phyloP scores from a whole-genome alignment of 1,140 invertebrate genomes.

The Hypsibius dujardini region DNA sequence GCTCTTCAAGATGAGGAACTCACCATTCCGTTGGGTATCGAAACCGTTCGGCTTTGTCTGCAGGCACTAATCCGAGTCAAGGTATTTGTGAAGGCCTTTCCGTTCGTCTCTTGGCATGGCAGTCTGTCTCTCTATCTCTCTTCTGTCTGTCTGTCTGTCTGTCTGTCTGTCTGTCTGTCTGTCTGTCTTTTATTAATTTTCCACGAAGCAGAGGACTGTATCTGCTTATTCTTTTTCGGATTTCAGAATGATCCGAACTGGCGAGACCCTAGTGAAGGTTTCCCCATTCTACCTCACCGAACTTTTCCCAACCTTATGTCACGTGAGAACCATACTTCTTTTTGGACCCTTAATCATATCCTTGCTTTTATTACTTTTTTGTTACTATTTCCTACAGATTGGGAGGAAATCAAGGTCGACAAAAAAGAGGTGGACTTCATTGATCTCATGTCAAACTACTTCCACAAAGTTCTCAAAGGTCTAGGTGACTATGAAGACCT shows the following conservation, averaged over 20 bases:
- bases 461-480: not conserved
- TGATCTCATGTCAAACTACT: constrained; percentile 6
- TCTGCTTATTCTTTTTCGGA: no score
- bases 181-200: constrained; percentile 1
- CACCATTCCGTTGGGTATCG: not conserved
- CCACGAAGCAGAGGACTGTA: not conserved
- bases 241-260: not conserved
- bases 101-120: no score
- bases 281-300: not conserved
- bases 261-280: not conserved
- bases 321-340: not conserved
- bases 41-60: constrained; percentile 11
- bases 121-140: no score
- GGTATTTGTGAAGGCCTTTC: not conserved
- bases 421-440: not conserved
- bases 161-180: not conserved
- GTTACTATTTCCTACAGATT: not conserved
- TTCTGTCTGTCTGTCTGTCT: no score
- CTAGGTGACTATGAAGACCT: not conserved
- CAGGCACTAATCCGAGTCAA: not conserved
- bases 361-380: no score
- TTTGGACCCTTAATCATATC: no score
- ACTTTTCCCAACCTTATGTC: constrained; percentile 1
- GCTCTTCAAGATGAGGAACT: not conserved
- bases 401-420: constrained; percentile 7